Percentiles rank a stretch among this genome's conserved stretches.
These are phyloP conservation scores for Vanessa tameamea DNA, from an alignment of 1,140 invertebrate genomes.

Conservation along the genomic window DNA sequence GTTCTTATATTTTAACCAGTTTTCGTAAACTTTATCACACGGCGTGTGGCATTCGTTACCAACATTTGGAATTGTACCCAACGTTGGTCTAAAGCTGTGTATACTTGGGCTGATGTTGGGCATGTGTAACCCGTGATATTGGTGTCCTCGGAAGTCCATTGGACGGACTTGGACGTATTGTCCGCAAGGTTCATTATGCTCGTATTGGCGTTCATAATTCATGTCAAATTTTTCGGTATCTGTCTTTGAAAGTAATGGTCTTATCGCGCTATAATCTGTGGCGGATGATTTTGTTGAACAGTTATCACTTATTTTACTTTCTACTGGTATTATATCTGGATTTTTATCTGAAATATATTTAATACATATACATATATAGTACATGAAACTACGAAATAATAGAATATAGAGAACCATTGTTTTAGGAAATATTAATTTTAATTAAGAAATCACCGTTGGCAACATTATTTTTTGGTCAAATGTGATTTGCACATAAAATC, in stretches of 20 bases:
- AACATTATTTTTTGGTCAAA: no score
- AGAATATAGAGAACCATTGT: no score
- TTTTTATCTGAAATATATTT: slow-evolving; percentile 59
- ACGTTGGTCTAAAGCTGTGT: slow-evolving; percentile 47
- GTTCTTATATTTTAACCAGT: slow-evolving; percentile 76
- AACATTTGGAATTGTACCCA: slow-evolving; percentile 58
- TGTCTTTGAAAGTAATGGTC: slow-evolving; percentile 62
- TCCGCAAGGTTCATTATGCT: slow-evolving; percentile 53
- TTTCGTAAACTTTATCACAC: slow-evolving; percentile 73
- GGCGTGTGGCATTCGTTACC: slow-evolving; percentile 61
- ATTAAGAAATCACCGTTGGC: no score
- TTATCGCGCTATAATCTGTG: slow-evolving; percentile 67
- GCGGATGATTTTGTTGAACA: slow-evolving; percentile 70
- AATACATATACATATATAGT: not conserved
- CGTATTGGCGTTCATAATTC: slow-evolving; percentile 59
- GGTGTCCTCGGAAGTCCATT: slow-evolving; percentile 26
- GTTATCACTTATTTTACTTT: slow-evolving; percentile 69
- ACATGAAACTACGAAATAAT: no score
- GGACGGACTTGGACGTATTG: slow-evolving; percentile 62
- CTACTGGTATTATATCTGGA: slow-evolving; percentile 73
- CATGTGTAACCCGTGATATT: slow-evolving; percentile 34
- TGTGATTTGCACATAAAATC: no score
- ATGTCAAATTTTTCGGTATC: slow-evolving; percentile 64
- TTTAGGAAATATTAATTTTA: no score
- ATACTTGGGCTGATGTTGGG: slow-evolving; percentile 58